Evolutionary conservation across 2,888 invertebrate genomes (phyloP).

Genomic region (Hermaeophaga mercurialis): DNA sequence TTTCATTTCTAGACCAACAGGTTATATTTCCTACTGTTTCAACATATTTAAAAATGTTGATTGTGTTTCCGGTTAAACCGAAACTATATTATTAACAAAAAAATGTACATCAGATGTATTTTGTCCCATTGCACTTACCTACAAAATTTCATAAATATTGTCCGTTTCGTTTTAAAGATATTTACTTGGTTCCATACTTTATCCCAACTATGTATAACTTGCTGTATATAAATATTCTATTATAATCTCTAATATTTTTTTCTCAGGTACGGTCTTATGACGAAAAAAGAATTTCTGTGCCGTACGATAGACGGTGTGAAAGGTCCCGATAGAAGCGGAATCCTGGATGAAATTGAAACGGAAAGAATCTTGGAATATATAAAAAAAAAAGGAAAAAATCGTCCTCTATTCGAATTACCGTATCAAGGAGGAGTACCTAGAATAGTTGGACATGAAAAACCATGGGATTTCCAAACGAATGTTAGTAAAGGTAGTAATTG

Average conservation of each 20-base stretch:
- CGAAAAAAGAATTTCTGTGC: slow-evolving; percentile 64
- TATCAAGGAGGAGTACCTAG: slow-evolving; percentile 48
- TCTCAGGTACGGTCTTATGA: slow-evolving; percentile 71
- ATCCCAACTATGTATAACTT: too few relatives aligned
- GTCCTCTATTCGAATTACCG: slow-evolving; percentile 46
- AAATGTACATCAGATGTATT: too few relatives aligned
- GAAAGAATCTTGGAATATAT: slow-evolving; percentile 51
- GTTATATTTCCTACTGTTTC: too few relatives aligned
- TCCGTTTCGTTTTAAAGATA: too few relatives aligned
- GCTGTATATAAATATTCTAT: neutral
- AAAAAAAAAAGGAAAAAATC: slow-evolving; percentile 48
- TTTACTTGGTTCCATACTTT: too few relatives aligned
- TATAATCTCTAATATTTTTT: slow-evolving; percentile 44
- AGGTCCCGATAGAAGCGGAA: slow-evolving; percentile 60
- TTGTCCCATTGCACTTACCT: too few relatives aligned
- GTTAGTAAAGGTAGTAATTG: slow-evolving; percentile 37
- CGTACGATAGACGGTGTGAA: slow-evolving; percentile 48
- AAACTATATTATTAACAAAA: too few relatives aligned
- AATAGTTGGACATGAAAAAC: slow-evolving; percentile 41
- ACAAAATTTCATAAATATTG: too few relatives aligned
- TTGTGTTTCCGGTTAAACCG: too few relatives aligned
- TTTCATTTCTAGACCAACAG: too few relatives aligned
- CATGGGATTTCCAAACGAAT: slow-evolving; percentile 43
- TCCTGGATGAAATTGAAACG: slow-evolving; percentile 62
- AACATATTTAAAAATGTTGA: too few relatives aligned